Conservation (phyloP, 2,888 invertebrate species). For the Dichetophora obliterata region DNA sequence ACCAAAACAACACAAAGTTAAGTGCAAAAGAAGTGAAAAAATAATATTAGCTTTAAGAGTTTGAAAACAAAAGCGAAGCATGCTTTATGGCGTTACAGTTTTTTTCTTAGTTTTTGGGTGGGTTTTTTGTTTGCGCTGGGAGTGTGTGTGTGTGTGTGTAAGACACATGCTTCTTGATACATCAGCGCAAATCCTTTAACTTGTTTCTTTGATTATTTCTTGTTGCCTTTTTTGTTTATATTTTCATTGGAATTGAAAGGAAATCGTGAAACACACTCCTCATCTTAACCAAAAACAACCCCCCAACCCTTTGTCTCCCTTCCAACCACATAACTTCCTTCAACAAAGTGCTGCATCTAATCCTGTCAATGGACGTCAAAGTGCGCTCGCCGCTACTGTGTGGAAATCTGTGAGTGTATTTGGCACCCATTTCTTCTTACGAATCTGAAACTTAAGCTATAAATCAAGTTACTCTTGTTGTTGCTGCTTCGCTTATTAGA, state of each 20-base stretch:
- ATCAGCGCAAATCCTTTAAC: constrained; percentile 24
- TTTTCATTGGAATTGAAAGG: not conserved
- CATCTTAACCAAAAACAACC: not conserved
- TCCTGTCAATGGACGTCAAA: constrained; percentile 59
- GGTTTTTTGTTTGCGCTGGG: not conserved
- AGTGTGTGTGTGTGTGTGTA: not conserved
- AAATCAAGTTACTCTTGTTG: constrained; percentile 18
- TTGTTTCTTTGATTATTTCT: not conserved
- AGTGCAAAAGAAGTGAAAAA: constrained; percentile 20
- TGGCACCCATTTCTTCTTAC: constrained; percentile 50
- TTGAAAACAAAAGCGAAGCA: constrained; percentile 23
- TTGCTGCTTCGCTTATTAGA: constrained; percentile 37
- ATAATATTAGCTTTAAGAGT: constrained; percentile 30
- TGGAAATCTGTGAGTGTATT: constrained; percentile 26
- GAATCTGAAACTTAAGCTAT: constrained; percentile 31
- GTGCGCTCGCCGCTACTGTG: not conserved
- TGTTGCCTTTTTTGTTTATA: not conserved
- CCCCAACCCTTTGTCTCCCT: not conserved
- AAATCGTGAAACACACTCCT: not conserved
- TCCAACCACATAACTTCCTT: constrained; percentile 9
- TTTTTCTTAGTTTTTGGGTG: not conserved
- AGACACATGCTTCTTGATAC: not conserved
- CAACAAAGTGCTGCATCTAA: constrained; percentile 54
- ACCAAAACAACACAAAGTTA: constrained; percentile 12
- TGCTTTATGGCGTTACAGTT: not conserved